Conservation (phyloP, 2,797 vertebrate species). For the Cyclura pinguis region DNA sequence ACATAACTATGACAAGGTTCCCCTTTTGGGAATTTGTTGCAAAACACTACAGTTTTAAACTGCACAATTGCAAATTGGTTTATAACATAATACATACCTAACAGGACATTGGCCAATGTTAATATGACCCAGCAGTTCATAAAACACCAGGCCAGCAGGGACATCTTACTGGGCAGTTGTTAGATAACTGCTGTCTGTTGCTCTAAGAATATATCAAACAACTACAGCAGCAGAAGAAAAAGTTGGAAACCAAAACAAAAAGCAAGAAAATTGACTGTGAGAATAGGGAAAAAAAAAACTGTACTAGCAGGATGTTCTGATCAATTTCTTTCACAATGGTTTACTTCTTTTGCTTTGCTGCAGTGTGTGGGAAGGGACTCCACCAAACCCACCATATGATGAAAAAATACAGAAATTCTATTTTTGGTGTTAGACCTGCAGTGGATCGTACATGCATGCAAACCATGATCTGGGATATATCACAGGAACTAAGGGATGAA, state of each 20-base stretch:
- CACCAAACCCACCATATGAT: not conserved
- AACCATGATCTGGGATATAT: not conserved
- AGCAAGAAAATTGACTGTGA: not conserved
- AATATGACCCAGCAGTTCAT: too few species aligned
- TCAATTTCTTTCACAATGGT: not conserved
- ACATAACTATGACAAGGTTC: too few species aligned
- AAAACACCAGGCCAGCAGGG: too few species aligned
- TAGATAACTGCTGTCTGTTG: too few species aligned
- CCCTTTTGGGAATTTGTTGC: too few species aligned
- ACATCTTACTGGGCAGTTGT: too few species aligned
- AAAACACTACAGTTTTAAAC: too few species aligned
- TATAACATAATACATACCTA: too few species aligned
- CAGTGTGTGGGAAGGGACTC: not conserved
- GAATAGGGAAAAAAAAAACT: not conserved
- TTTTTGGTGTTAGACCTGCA: not conserved
- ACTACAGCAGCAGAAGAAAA: not conserved
- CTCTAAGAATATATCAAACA: not conserved
- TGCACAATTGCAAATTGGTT: too few species aligned
- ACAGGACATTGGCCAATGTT: too few species aligned
- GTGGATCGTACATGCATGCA: too few species aligned
- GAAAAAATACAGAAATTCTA: too few species aligned
- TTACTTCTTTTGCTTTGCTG: not conserved
- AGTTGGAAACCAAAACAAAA: not conserved
- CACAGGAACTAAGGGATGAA: not conserved
- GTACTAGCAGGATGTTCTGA: not conserved